Evolutionary conservation across 2,113 vertebrate species (phyloP).

Genomic region (Rattus rattus): DNA sequence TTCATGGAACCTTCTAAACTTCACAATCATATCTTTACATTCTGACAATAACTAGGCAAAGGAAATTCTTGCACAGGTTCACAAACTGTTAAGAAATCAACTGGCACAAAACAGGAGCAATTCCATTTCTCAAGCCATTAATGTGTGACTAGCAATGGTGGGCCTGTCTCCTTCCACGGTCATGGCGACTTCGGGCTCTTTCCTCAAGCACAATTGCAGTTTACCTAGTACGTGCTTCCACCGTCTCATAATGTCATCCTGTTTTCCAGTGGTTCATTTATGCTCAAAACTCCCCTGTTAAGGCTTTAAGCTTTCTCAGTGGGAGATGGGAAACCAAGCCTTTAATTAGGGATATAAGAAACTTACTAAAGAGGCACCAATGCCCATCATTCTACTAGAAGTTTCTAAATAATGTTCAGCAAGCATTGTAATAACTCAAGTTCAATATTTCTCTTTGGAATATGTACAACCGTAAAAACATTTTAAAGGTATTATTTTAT

Average conservation of each 20-base stretch:
- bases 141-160: not conserved
- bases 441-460: not conserved
- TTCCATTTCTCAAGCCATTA: not conserved
- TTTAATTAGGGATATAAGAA: not conserved
- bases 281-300: not conserved
- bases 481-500: not conserved
- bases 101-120: not conserved
- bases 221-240: not conserved
- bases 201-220: not conserved
- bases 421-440: not conserved
- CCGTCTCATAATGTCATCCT: not conserved
- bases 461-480: constrained; percentile 30
- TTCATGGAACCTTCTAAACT: not conserved
- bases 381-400: not conserved
- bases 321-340: not conserved
- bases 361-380: not conserved
- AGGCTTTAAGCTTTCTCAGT: not conserved
- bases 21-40: not conserved
- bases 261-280: not conserved
- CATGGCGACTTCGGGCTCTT: not conserved
- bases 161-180: not conserved
- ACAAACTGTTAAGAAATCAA: not conserved
- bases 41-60: not conserved
- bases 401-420: not conserved
- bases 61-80: not conserved